These are phyloP conservation scores for Xiphydria camelus DNA, from an alignment of 2,888 invertebrate species.

Conservation along the genomic window DNA sequence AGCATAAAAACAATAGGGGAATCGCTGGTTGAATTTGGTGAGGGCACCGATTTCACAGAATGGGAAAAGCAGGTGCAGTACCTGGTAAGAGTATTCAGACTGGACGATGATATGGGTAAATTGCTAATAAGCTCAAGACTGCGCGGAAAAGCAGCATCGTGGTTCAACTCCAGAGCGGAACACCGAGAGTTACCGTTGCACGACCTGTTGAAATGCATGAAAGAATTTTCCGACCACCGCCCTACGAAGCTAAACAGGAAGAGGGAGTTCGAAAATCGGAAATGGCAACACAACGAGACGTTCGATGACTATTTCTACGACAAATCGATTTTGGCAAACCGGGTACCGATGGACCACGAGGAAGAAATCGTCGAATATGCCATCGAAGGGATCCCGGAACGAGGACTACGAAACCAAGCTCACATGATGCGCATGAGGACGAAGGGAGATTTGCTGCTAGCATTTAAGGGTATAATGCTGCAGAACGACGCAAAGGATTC, in stretches of 20 bases:
- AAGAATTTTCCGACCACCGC: background rate
- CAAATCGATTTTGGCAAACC: too few relatives aligned
- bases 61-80: background rate
- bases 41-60: background rate
- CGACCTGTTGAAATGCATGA: background rate
- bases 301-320: background rate
- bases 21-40: too few relatives aligned
- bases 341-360: too few relatives aligned
- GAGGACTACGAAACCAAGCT: background rate
- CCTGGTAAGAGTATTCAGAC: background rate
- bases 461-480: too few relatives aligned
- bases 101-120: background rate
- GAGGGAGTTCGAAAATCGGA: background rate
- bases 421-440: too few relatives aligned
- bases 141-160: background rate
- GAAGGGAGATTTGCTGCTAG: too few relatives aligned
- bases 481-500: too few relatives aligned
- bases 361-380: too few relatives aligned
- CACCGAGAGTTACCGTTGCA: background rate
- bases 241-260: background rate
- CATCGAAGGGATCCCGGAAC: background rate
- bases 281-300: background rate
- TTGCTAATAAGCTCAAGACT: background rate
- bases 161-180: background rate
- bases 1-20: too few relatives aligned